Base-by-base conservation (phyloP, 2,888 invertebrate species). In the Cataglyphis rosenhaueri region DNA sequence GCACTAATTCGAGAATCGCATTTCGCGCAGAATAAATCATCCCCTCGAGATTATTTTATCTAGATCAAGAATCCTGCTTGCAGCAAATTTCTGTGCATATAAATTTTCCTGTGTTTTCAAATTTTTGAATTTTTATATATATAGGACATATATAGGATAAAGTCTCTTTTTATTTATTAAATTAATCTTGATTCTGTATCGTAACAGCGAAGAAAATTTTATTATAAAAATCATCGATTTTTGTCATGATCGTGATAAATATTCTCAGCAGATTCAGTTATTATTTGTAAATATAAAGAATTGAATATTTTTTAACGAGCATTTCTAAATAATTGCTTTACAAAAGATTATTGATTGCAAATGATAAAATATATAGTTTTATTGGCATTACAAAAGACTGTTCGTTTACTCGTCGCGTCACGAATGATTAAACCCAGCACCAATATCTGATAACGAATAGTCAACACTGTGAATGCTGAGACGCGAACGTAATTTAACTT, bases 31-130 rank as follows among this genome's bases (percentile, higher is more conserved):
- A n/a, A 65, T 65, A 59, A 81, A 65, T 57, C 10, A 81, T 35
- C n/a, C 15, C 48, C 44, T 9, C 18, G 35, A 35, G 25, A 64
- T 74, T 73, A 74, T 74, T 81, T 74, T 81, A 74, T 74, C 65
- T 12, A 5, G 12, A 41, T 35, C 2, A 57, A 8, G n/a, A 81
- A 65, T 44, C 15, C 6, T 52, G 32, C 25, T 75, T 64, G 62
- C 44, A 74, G 18, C 48, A 38, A 18, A 41, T 61, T 61, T 21
- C 61, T 44, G 32, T 10, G 35, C 29, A 5, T 29, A 0, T 65
- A 25, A 75, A 65, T 25, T 64, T 75, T 18, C 32, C 9, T 18
- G n/a, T 21, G 1, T 35, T 35, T 64, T 64, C 18, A 10, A 35
- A 21, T 8, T 52, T n/a, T 18, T 0, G 0, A 8, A 52, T 1